phyloP scores from a whole-genome alignment of 30 jellyfish, hydroid and myxozoan genomes.

The Sanderia malayensis region DNA sequence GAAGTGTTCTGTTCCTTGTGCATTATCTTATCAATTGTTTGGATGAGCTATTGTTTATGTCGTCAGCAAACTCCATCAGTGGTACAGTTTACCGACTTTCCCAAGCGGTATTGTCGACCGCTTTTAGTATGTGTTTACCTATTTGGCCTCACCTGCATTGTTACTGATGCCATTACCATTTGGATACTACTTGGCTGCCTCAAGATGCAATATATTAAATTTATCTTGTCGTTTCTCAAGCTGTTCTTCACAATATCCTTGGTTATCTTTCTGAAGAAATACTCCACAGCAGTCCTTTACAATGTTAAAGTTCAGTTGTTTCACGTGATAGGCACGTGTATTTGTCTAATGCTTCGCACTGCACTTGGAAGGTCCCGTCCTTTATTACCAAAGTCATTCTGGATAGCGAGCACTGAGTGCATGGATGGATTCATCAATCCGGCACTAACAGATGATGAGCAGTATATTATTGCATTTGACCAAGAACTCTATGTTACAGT shows the following conservation, averaged over 20 bases:
- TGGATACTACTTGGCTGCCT: constrained; percentile 57
- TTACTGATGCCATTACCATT: constrained; percentile 50
- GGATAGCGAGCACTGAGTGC: constrained; percentile 23
- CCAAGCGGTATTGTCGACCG: constrained; percentile 66
- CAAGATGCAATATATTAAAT: constrained; percentile 12
- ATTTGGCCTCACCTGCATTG: constrained; percentile 58
- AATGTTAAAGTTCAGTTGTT: constrained; percentile 19
- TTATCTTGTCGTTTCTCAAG: constrained; percentile 26
- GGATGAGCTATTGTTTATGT: constrained; percentile 36
- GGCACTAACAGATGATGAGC: constrained; percentile 19
- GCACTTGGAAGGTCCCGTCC: constrained; percentile 56
- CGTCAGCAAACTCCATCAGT: constrained; percentile 26
- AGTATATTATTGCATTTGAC: constrained; percentile 54
- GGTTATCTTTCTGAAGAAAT: constrained; percentile 53
- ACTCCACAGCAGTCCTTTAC: constrained; percentile 27
- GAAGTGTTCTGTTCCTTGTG: constrained; percentile 46
- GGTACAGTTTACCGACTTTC: constrained; percentile 42
- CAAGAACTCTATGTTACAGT: constrained; percentile 54
- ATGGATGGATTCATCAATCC: constrained; percentile 39
- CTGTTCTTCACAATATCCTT: constrained; percentile 13
- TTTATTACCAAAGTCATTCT: constrained; percentile 5
- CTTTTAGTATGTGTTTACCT: constrained; percentile 42
- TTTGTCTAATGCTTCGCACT: constrained; percentile 59
- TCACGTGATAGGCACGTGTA: constrained; percentile 56
- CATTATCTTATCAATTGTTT: constrained; percentile 27